A percentile compares a stretch with the other conserved stretches of the same genome.
Evolutionary conservation across 1,140 invertebrate species (phyloP).

Genomic region (Drosophila ironensis): DNA sequence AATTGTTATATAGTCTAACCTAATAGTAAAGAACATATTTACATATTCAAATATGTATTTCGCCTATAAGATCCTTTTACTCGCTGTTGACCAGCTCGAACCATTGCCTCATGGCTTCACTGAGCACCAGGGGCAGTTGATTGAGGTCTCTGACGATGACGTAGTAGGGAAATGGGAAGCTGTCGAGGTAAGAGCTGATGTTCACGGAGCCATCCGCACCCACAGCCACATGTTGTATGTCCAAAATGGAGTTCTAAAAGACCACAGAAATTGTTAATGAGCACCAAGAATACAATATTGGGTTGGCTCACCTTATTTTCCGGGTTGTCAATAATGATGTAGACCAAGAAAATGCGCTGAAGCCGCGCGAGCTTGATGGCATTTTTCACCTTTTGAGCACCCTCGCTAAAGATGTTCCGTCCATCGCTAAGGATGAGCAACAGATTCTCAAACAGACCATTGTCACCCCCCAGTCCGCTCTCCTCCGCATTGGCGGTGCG

Average conservation of each 20-base stretch:
- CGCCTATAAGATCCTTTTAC: slow-evolving; percentile 4
- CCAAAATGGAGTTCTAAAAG: slow-evolving; percentile 94
- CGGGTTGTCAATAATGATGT: slow-evolving; percentile 97
- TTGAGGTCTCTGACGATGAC: slow-evolving; percentile 95
- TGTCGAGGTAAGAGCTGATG: slow-evolving; percentile 91
- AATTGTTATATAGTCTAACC: not conserved
- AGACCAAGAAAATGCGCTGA: slow-evolving; percentile 95
- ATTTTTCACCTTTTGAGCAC: slow-evolving; percentile 88
- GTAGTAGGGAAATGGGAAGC: slow-evolving; percentile 99
- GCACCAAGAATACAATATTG: not conserved
- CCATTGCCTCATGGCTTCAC: slow-evolving; percentile 98
- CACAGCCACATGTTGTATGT: slow-evolving; percentile 91
- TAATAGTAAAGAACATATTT: not conserved
- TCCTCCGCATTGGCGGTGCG: slow-evolving; percentile 87
- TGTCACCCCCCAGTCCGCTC: slow-evolving; percentile 83
- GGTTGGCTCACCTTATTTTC: slow-evolving; percentile 89
- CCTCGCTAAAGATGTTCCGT: slow-evolving; percentile 95
- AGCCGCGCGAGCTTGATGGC: slow-evolving; percentile 91
- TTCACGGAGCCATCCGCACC: slow-evolving; percentile 84
- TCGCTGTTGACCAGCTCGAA: slow-evolving; percentile 91
- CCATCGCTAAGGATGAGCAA: slow-evolving; percentile 97
- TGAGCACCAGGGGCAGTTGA: slow-evolving; percentile 92
- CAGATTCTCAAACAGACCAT: slow-evolving; percentile 90
- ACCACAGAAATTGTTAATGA: not conserved
- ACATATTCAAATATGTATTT: not conserved